Evolutionary conservation across 2,113 vertebrate species (phyloP), one percentile per base, ranked within the genome.

Genomic region (Alces alces): DNA sequence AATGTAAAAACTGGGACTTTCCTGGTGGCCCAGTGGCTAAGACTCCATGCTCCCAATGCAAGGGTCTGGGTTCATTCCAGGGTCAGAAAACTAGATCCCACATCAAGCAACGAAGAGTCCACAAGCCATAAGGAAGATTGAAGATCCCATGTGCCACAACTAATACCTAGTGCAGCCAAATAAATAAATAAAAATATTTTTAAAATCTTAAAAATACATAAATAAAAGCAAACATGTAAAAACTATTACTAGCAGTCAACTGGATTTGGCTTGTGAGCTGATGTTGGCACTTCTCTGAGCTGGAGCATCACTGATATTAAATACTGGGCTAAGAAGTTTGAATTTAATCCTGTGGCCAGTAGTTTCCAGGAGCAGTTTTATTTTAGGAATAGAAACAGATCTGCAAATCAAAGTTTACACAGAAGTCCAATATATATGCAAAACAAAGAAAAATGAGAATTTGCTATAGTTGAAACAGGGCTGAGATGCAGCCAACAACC

Each of bases 361-460:
- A 33, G 6, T 86, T 92, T 96, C 87, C 89, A 61, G 47, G 64
- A 89, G 4, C 61, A 14, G 36, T 89, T 96, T 96, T 85, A 47
- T 86, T 85, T 94, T 93, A 97, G 86, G 33, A 85, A 43, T 47
- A 85, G 86, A 96, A 97, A 95, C n/a, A 80, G 89, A 54, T 92
- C 73, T 52, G 52, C 84, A 60, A 92, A 83, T 57, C 70, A 96
- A 93, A 87, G 55, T 36, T 8, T 87, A 47, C 50, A 33, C 21
- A n/a, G 80, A 87, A 96, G n/a, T 70, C 54, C 89, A 95, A 96
- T 92, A 91, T 92, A 80, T 82, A 92, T 89, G 89, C 94, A 95
- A 98, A 97, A 61, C 61, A 85, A 47, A 80, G 61, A 70, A 87
- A 50, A 95, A 33, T 23, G 28, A 64, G 61, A 76, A 27, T 39